Conservation (phyloP, 92 coral and sea anemone genomes). For the Paramuricea clavata region DNA sequence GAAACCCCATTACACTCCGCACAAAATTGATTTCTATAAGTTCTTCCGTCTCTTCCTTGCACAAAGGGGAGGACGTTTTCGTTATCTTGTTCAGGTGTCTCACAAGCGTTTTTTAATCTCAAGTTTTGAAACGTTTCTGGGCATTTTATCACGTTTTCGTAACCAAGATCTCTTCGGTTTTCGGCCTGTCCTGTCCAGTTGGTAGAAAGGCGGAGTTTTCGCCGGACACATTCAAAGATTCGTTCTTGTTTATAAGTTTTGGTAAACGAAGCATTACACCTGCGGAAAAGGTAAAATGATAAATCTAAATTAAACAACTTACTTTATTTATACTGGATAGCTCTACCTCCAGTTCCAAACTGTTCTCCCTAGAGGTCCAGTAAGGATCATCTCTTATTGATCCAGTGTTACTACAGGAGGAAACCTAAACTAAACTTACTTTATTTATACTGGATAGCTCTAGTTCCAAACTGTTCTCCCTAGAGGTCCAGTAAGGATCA, state of each 20-base stretch:
- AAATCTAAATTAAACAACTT: no score
- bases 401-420: no score
- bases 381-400: no score
- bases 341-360: no score
- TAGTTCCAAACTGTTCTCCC: no score
- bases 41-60: constrained; percentile 26
- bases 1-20: constrained; percentile 26
- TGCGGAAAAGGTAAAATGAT: background rate
- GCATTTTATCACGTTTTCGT: constrained; percentile 14
- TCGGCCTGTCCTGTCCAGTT: background rate
- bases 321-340: no score
- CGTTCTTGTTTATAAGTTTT: background rate
- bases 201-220: background rate
- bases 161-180: background rate
- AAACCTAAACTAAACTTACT: no score
- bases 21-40: constrained; percentile 24
- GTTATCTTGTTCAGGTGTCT: background rate
- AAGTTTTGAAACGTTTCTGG: background rate
- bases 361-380: no score
- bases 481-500: no score
- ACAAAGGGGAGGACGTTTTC: constrained; percentile 7
- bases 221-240: background rate
- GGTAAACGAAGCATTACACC: background rate
- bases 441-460: no score
- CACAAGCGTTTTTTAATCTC: constrained; percentile 17